These are phyloP conservation scores for Scylla paramamosain DNA, from an alignment of 1,140 invertebrate species.

Conservation along the genomic window DNA sequence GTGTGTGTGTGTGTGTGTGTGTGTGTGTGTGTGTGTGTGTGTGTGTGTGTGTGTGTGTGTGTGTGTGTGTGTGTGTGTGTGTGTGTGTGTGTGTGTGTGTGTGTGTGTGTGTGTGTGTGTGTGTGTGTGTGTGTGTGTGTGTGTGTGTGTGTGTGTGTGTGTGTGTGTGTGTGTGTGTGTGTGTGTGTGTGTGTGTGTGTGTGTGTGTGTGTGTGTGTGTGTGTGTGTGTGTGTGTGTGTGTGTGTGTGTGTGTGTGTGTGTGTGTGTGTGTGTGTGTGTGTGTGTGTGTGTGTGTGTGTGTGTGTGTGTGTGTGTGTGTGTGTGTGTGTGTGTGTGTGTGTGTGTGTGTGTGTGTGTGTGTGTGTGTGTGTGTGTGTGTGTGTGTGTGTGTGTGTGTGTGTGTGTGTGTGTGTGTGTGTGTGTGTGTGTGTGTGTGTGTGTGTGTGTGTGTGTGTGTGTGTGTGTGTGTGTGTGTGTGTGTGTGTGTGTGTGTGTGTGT, in stretches of 20 bases:
- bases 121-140: constrained; percentile 26
- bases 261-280: constrained; percentile 26
- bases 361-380: constrained; percentile 16
- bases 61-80: constrained; percentile 26
- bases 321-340: constrained; percentile 24
- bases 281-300: constrained; percentile 26
- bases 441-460: constrained; percentile 25
- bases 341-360: constrained; percentile 26
- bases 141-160: constrained; percentile 16
- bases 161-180: constrained; percentile 16
- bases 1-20: constrained; percentile 25
- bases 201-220: constrained; percentile 16
- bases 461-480: constrained; percentile 27
- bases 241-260: constrained; percentile 27
- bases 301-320: constrained; percentile 16
- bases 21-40: constrained; percentile 27
- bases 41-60: constrained; percentile 26
- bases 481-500: constrained; percentile 26
- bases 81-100: constrained; percentile 16
- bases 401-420: constrained; percentile 16
- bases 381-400: constrained; percentile 16
- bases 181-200: constrained; percentile 16
- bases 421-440: constrained; percentile 16
- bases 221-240: constrained; percentile 25
- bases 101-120: constrained; percentile 24